phyloP scores from a whole-genome alignment of 2,888 invertebrate species.

The Scaptomyza tumidula region DNA sequence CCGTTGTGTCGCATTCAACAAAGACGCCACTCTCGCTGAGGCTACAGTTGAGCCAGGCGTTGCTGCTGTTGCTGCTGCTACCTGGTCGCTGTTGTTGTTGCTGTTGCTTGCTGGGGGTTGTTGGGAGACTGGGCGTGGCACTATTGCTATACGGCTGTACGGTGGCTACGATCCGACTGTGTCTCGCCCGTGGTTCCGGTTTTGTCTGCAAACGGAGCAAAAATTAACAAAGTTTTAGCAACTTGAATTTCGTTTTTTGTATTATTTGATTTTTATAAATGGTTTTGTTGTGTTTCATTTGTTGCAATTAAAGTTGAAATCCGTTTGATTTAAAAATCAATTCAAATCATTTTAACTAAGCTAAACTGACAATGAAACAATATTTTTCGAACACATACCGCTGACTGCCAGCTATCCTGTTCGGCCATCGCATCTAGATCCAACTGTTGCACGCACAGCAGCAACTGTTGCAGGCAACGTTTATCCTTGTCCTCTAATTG shows the following conservation, averaged over 20 bases:
- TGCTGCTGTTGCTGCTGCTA: slow-evolving; percentile 22
- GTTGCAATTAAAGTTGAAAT: slow-evolving; percentile 22
- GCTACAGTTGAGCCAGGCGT: slow-evolving; percentile 84
- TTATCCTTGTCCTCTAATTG: slow-evolving; percentile 85
- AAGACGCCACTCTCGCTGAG: slow-evolving; percentile 91
- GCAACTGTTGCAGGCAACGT: slow-evolving; percentile 87
- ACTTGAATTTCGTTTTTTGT: slow-evolving; percentile 45
- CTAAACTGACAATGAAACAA: slow-evolving; percentile 24
- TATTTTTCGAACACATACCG: slow-evolving; percentile 19
- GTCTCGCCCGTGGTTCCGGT: slow-evolving; percentile 50
- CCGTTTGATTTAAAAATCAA: slow-evolving; percentile 12
- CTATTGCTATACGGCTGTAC: slow-evolving; percentile 87
- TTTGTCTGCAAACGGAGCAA: slow-evolving; percentile 60
- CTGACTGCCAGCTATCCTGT: slow-evolving; percentile 65
- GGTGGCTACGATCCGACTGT: slow-evolving; percentile 87
- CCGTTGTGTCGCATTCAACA: slow-evolving; percentile 86
- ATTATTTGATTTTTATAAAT: slow-evolving; percentile 11
- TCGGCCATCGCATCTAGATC: slow-evolving; percentile 85
- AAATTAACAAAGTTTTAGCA: neutral
- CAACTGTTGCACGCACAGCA: slow-evolving; percentile 87
- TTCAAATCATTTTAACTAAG: slow-evolving; percentile 10
- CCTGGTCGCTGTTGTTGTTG: slow-evolving; percentile 17
- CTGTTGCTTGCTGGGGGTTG: slow-evolving; percentile 58
- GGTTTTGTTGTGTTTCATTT: slow-evolving; percentile 14
- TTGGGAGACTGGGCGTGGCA: slow-evolving; percentile 60